These are phyloP conservation scores for Zophobas morio DNA, from an alignment of 1,140 invertebrate species.

Conservation along the genomic window DNA sequence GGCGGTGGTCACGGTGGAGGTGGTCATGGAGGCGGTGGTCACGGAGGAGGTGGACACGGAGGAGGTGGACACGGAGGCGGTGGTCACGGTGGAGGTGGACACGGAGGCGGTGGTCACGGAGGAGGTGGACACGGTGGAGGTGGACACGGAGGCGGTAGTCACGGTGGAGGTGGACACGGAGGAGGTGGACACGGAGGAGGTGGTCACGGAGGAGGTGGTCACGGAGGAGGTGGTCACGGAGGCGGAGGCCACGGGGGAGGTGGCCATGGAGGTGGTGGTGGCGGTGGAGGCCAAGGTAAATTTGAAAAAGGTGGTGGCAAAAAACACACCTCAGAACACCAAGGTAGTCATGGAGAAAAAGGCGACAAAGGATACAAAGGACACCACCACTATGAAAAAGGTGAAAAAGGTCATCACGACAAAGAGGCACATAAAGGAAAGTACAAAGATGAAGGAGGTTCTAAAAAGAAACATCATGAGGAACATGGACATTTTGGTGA, in stretches of 20 bases:
- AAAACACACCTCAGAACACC: constrained; percentile 71
- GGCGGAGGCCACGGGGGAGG: constrained; percentile 17
- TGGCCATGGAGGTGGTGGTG: constrained; percentile 33
- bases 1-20: constrained; percentile 3
- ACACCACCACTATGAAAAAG: constrained; percentile 74
- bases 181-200: constrained; percentile 69
- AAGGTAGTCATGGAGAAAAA: constrained; percentile 72
- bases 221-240: constrained; percentile 55
- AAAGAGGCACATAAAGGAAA: constrained; percentile 68
- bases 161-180: constrained; percentile 32
- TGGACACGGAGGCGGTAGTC: constrained; percentile 16
- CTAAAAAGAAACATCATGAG: constrained; percentile 50
- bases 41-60: constrained; percentile 38
- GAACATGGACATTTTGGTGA: constrained; percentile 49
- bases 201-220: constrained; percentile 68
- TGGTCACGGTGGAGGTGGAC: constrained; percentile 26
- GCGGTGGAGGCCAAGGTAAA: constrained; percentile 45
- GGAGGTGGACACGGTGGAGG: constrained; percentile 15
- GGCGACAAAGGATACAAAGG: constrained; percentile 69
- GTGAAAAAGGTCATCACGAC: constrained; percentile 76
- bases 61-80: constrained; percentile 16
- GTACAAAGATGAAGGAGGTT: constrained; percentile 51
- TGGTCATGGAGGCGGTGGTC: constrained; percentile 4
- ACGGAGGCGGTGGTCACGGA: constrained; percentile 36
- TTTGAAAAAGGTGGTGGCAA: constrained; percentile 70